These are phyloP conservation scores for Hirudinaria manillensis DNA, from an alignment of 2,888 invertebrate genomes.

Conservation along the genomic window DNA sequence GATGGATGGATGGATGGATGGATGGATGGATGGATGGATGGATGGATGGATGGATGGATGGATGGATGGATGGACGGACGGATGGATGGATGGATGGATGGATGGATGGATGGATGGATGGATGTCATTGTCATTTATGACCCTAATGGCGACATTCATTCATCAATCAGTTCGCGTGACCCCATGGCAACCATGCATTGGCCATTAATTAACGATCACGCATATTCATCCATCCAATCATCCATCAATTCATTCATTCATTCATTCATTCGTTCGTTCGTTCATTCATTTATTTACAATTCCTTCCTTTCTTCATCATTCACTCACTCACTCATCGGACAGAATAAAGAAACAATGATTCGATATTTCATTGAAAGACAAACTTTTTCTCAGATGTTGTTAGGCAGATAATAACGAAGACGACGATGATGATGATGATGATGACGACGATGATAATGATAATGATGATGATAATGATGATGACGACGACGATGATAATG, in stretches of 20 bases:
- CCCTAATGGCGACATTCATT: too few species aligned
- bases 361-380: background rate
- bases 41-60: background rate
- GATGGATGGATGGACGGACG: background rate
- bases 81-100: background rate
- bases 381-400: background rate
- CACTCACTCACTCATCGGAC: too few species aligned
- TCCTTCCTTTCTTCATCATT: too few species aligned
- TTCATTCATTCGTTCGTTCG: too few species aligned
- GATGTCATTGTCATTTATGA: background rate
- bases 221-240: too few species aligned
- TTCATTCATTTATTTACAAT: too few species aligned
- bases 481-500: conserved; percentile 21
- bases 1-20: background rate
- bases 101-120: background rate
- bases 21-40: background rate
- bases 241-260: too few species aligned
- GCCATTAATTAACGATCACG: too few species aligned
- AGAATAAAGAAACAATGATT: too few species aligned
- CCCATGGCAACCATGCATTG: too few species aligned
- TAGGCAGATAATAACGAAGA: conserved; percentile 8
- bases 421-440: conserved; percentile 23
- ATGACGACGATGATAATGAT: conserved; percentile 24
- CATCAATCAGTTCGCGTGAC: too few species aligned
- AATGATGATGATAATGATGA: conserved; percentile 24